Conservation (phyloP, 2,113 vertebrate genomes). For the Actenoides hombroni region DNA sequence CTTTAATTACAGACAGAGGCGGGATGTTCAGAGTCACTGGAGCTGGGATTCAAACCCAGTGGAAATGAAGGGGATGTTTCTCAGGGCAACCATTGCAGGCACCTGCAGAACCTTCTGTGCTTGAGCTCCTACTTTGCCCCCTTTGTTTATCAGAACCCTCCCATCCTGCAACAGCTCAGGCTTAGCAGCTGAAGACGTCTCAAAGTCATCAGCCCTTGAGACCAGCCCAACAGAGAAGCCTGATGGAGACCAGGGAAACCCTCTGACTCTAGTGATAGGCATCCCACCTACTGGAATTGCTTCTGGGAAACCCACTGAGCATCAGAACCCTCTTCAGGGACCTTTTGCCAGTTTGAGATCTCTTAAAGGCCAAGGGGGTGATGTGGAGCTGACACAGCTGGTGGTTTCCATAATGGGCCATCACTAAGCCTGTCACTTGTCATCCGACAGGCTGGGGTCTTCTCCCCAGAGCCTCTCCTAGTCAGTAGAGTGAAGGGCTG, state of each 20-base stretch:
- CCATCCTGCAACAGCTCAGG: rapidly evolving
- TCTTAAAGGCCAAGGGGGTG: not conserved
- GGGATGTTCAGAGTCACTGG: not conserved
- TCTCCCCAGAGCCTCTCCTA: not conserved
- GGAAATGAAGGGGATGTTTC: not conserved
- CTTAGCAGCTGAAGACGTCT: not conserved
- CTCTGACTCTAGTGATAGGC: not conserved
- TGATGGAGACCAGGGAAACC: not conserved
- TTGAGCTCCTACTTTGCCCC: not conserved
- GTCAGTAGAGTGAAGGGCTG: not conserved
- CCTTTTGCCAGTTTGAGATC: not conserved
- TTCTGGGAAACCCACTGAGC: not conserved
- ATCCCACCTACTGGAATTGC: not conserved
- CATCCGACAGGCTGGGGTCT: not conserved
- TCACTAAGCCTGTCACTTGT: not conserved
- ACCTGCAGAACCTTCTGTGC: not conserved
- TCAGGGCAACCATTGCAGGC: not conserved
- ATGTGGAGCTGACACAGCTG: not conserved
- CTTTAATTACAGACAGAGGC: not conserved
- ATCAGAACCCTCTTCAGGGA: rapidly evolving
- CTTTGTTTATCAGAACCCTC: not conserved
- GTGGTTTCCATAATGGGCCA: not conserved
- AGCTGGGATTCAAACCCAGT: not conserved
- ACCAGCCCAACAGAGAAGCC: not conserved
- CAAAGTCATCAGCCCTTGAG: not conserved